Percentiles rank a stretch among this genome's conserved stretches.
phyloP scores from a whole-genome alignment of 2,888 invertebrate genomes.

The Zelleria hepariella region DNA sequence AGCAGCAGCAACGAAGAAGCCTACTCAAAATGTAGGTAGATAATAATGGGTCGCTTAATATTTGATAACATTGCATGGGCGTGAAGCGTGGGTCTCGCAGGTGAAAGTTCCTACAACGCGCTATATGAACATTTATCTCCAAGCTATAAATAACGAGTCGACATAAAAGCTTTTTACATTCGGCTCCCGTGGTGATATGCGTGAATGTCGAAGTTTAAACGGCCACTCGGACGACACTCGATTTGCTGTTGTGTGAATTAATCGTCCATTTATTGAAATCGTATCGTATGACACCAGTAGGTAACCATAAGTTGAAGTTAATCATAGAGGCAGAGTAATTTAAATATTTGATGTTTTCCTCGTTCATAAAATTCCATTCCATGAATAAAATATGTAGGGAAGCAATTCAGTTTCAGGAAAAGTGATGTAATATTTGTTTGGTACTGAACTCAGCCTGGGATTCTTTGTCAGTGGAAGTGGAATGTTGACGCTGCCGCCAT shows the following conservation, averaged over 20 bases:
- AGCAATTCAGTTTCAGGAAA: no score
- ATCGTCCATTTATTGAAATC: not conserved
- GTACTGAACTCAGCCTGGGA: not conserved
- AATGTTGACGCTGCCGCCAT: not conserved
- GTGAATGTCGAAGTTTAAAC: not conserved
- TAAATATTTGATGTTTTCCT: not conserved
- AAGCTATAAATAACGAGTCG: not conserved
- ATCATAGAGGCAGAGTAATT: not conserved
- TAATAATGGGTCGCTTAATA: not conserved
- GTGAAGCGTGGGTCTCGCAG: not conserved
- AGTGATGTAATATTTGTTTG: not conserved
- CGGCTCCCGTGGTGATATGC: not conserved
- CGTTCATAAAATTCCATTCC: not conserved
- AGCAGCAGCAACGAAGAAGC: no score
- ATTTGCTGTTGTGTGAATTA: not conserved
- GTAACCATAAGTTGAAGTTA: not conserved
- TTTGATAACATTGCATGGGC: constrained; percentile 2
- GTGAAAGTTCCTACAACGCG: constrained; percentile 1
- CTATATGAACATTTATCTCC: not conserved
- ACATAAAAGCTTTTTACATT: not conserved
- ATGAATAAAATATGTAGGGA: no score
- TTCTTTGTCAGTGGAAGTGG: not conserved
- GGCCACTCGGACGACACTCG: not conserved
- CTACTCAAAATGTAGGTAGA: no score
- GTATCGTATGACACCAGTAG: not conserved